Evolutionary conservation across 2,888 invertebrate genomes (phyloP).

Genomic region (Caenorhabditis sp.): DNA sequence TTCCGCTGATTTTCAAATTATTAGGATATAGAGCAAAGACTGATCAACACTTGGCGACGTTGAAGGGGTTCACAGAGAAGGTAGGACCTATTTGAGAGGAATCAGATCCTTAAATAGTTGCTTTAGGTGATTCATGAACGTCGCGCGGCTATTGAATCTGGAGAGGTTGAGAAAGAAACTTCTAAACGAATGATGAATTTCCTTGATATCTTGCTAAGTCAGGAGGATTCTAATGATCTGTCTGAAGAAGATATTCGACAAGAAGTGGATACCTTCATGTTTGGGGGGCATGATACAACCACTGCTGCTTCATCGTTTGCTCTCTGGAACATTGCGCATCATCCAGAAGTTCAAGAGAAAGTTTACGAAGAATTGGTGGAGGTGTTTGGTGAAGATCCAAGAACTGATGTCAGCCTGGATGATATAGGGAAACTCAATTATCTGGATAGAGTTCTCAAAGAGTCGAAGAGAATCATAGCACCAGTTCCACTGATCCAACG

Average conservation of each 20-base stretch:
- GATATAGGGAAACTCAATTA: slow-evolving; percentile 54
- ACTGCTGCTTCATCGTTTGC: slow-evolving; percentile 72
- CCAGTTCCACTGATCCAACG: slow-evolving; percentile 54
- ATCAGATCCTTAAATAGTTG: too few relatives aligned
- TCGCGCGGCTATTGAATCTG: slow-evolving; percentile 12
- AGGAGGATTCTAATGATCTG: slow-evolving; percentile 66
- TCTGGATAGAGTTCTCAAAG: slow-evolving; percentile 57
- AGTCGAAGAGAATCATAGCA: slow-evolving; percentile 48
- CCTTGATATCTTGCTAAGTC: too few relatives aligned
- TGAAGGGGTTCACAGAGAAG: not conserved
- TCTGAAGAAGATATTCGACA: slow-evolving; percentile 72
- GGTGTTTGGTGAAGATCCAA: slow-evolving; percentile 30
- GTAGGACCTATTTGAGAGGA: too few relatives aligned
- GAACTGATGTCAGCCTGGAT: slow-evolving; percentile 66
- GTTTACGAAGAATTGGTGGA: slow-evolving; percentile 50
- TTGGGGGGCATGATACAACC: slow-evolving; percentile 73
- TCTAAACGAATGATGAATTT: slow-evolving; percentile 32
- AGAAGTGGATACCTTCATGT: slow-evolving; percentile 74
- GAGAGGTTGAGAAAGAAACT: slow-evolving; percentile 28
- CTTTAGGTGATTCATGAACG: slow-evolving; percentile 34
- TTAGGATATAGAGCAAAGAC: not conserved
- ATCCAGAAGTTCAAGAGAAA: slow-evolving; percentile 71
- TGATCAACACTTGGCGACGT: not conserved
- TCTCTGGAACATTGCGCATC: slow-evolving; percentile 71
- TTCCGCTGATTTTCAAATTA: not conserved